Percentiles rank a stretch among this genome's conserved stretches.
Conservation (phyloP, 2,797 vertebrate genomes). For the Sylvia borin region DNA sequence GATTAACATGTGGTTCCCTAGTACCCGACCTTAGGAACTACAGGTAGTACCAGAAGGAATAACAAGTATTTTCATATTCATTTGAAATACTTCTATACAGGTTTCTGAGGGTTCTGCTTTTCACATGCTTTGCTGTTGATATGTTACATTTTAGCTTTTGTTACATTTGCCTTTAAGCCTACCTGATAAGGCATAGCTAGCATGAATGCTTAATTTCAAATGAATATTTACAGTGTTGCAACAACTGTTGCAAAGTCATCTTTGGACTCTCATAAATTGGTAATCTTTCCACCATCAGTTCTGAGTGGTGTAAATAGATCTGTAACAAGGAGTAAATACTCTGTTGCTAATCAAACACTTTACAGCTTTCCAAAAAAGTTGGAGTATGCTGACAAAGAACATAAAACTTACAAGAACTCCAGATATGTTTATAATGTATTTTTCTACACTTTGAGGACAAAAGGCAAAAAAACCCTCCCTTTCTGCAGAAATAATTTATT, state of each 20-base stretch:
- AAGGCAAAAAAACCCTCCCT: background rate
- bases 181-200: background rate
- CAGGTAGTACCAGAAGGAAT: background rate
- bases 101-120: background rate
- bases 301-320: background rate
- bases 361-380: background rate
- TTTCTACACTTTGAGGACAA: background rate
- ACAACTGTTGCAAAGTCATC: conserved; percentile 2
- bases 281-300: background rate
- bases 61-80: background rate
- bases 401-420: background rate
- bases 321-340: background rate
- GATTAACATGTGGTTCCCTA: background rate
- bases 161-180: background rate
- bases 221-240: background rate
- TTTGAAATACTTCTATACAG: background rate
- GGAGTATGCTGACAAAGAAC: background rate
- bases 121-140: background rate
- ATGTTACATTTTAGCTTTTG: background rate
- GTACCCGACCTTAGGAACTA: background rate
- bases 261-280: conserved; percentile 22
- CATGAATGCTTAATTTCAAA: background rate
- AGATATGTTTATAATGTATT: background rate
- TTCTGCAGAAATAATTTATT: background rate
- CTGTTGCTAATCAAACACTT: conserved; percentile 17